phyloP scores from a whole-genome alignment of 2,113 vertebrate species.

The Ahaetulla prasina region DNA sequence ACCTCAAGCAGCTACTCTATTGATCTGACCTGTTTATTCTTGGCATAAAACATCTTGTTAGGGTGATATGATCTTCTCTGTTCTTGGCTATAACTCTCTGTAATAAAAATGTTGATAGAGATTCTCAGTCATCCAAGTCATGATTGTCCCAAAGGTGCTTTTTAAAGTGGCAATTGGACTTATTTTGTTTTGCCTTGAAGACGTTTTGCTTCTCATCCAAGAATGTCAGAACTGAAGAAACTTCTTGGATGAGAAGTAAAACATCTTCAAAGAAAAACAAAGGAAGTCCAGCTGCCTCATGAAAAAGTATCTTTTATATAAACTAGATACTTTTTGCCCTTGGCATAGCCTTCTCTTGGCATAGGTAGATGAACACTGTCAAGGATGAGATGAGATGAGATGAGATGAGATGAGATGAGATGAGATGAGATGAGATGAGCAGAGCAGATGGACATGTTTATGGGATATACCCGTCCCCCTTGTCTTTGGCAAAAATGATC shows the following conservation, averaged over 20 bases:
- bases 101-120: not conserved
- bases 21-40: not conserved
- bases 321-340: not conserved
- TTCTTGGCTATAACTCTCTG: not conserved
- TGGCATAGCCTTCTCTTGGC: not conserved
- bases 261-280: not conserved
- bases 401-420: not conserved
- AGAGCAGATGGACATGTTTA: not conserved
- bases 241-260: not conserved
- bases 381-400: not conserved
- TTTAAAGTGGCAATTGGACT: not conserved
- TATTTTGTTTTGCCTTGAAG: not conserved
- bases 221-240: not conserved
- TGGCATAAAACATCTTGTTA: not conserved
- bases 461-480: not conserved
- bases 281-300: not conserved
- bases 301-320: not conserved
- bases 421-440: not conserved
- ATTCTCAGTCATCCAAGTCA: not conserved
- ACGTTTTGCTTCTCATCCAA: not conserved
- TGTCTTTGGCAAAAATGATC: not conserved
- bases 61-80: not conserved
- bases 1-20: not conserved
- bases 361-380: not conserved
- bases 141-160: not conserved